Evolutionary conservation across 2,797 vertebrate species (phyloP), one percentile per base, ranked within the genome.

Genomic region (Ceyx erithaca): DNA sequence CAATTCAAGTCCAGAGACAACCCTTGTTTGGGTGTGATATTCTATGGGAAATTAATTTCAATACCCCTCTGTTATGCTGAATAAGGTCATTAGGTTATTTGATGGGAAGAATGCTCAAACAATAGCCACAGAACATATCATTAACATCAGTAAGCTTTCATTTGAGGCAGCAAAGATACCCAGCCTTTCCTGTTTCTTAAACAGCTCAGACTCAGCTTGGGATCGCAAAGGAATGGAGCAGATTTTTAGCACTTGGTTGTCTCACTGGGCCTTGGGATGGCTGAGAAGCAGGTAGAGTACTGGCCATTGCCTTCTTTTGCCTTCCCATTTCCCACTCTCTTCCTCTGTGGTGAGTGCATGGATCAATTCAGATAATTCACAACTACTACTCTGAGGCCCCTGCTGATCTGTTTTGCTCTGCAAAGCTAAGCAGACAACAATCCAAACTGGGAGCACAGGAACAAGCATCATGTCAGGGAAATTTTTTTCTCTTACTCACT

Each of bases 81-180:
- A 63, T 87, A 89, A 94, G 79, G 43, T 80, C 76, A 82, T 93
- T 92, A 90, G 88, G 90, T 89, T 82, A 67, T 85, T 90, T 94
- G 92, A 72, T 69, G 63, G 77, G 63, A 85, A 68, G 68, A 83
- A 57, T 55, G 37, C 83, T 92, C 35, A 82, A 80, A 92, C 76
- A 95, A 94, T 80, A 82, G 75, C 20, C 69, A 43, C 45, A 68
- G 68, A 92, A 71, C 21, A 84, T 61, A 63, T 59, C 51, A 61
- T 54, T 52, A 80, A 5, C 16, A 4, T 63, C 45, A 77, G 57
- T 28, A 37, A 78, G 54, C 58, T 89, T 89, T 71, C 72, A 21
- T 89, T 73, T 64, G 86, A 85, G 64, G 49, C 52, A 93, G 75
- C 52, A 87, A 58, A 87, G 62, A 68, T 64, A 73, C 33, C 57